These are phyloP conservation scores for Nannoperca australis DNA, from an alignment of 2,797 vertebrate genomes.

Conservation along the genomic window DNA sequence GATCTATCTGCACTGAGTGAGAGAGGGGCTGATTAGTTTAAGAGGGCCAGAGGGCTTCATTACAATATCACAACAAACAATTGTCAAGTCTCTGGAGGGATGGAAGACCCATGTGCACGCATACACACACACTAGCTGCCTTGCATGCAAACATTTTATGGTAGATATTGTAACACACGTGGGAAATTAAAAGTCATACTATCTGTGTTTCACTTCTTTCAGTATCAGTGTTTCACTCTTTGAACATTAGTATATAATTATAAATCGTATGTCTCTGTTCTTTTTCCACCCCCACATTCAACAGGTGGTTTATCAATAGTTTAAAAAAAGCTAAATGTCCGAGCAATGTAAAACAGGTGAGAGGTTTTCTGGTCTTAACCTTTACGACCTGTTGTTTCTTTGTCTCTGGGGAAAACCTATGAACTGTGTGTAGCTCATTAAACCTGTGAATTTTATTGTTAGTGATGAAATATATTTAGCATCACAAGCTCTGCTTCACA, in stretches of 20 bases:
- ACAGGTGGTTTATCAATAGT: slow-evolving; percentile 42
- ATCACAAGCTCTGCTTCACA: slow-evolving; percentile 34
- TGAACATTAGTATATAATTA: slow-evolving; percentile 6
- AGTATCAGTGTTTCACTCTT: slow-evolving; percentile 10
- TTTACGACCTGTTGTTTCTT: slow-evolving; percentile 54
- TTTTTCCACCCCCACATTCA: background rate
- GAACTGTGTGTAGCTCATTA: slow-evolving; percentile 56
- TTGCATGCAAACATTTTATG: slow-evolving; percentile 32
- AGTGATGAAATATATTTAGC: slow-evolving; percentile 49
- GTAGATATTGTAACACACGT: slow-evolving; percentile 31
- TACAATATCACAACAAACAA: slow-evolving; percentile 86
- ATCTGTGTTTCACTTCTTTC: slow-evolving; percentile 27
- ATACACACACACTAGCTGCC: slow-evolving; percentile 14
- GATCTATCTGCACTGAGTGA: slow-evolving; percentile 66
- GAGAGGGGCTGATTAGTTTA: slow-evolving; percentile 78
- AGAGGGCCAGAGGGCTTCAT: slow-evolving; percentile 81
- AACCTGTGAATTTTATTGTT: slow-evolving; percentile 70
- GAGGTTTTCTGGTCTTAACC: slow-evolving; percentile 44
- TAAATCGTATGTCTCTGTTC: slow-evolving; percentile 2
- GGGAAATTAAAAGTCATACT: slow-evolving; percentile 41
- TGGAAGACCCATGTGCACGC: slow-evolving; percentile 35
- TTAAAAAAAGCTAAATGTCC: background rate
- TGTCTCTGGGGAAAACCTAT: slow-evolving; percentile 50
- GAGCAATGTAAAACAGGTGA: slow-evolving; percentile 36
- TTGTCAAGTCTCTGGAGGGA: slow-evolving; percentile 76